These are phyloP conservation scores for Acanthosepion esculentum DNA, from an alignment of 2,888 invertebrate genomes.

Conservation along the genomic window DNA sequence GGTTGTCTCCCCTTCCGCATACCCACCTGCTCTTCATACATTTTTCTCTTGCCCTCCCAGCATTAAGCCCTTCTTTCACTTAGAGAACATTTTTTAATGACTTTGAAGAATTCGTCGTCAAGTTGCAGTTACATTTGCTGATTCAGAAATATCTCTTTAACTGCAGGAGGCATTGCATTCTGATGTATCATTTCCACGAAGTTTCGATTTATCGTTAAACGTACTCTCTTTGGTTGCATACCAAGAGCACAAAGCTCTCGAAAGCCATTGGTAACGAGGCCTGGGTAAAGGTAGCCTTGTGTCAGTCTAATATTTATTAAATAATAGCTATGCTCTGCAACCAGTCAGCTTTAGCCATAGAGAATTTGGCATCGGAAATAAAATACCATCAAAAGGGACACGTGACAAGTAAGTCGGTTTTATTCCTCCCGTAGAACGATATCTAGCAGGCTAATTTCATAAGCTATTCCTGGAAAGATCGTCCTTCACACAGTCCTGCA, in stretches of 20 bases:
- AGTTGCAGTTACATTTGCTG: not conserved
- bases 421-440: too few species aligned
- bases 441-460: too few species aligned
- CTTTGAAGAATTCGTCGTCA: not conserved
- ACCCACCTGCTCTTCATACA: not conserved
- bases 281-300: too few species aligned
- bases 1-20: not conserved
- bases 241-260: not conserved
- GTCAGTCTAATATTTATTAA: too few species aligned
- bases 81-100: not conserved
- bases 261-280: not conserved
- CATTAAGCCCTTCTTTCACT: not conserved
- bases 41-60: not conserved
- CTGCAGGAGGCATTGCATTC: not conserved
- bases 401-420: too few species aligned
- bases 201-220: not conserved
- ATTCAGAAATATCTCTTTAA: not conserved
- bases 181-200: not conserved
- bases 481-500: too few species aligned
- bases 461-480: too few species aligned
- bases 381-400: too few species aligned
- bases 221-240: not conserved
- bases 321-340: too few species aligned
- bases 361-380: too few species aligned
- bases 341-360: too few species aligned